Evolutionary conservation across 2,797 vertebrate genomes (phyloP).

Genomic region (Oreonectes daqikongensis): DNA sequence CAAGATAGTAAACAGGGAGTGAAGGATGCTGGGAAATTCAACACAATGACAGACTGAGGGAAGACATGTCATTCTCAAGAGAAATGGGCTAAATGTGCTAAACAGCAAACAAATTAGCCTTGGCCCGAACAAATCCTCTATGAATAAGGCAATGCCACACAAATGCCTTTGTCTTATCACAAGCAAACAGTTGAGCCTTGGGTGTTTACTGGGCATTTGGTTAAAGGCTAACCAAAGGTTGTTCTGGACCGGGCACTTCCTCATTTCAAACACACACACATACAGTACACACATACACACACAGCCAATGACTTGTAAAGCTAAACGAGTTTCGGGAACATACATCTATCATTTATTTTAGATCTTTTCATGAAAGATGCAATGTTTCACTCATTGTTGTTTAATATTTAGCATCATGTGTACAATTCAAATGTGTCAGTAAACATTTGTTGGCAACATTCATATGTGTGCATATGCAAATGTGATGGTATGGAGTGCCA

Average conservation of each 20-base stretch:
- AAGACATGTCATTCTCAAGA: slow-evolving; percentile 36
- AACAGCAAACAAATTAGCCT: slow-evolving; percentile 46
- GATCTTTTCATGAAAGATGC: too few relatives aligned
- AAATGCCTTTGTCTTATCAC: slow-evolving; percentile 21
- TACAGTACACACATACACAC: not conserved
- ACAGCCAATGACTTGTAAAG: not conserved
- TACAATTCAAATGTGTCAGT: not conserved
- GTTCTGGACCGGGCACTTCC: slow-evolving; percentile 23
- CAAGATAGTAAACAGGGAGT: slow-evolving; percentile 37
- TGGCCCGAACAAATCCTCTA: slow-evolving; percentile 27
- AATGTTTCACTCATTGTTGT: too few relatives aligned
- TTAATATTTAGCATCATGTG: not conserved
- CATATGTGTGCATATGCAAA: not conserved
- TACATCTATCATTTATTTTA: slow-evolving; percentile 1
- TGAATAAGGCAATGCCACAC: slow-evolving; percentile 23
- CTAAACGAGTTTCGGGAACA: slow-evolving; percentile 3
- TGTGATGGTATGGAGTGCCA: not conserved
- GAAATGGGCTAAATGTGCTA: slow-evolving; percentile 37
- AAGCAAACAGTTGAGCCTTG: slow-evolving; percentile 20
- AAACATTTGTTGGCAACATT: not conserved
- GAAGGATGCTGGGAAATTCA: slow-evolving; percentile 35
- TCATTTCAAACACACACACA: slow-evolving; percentile 8
- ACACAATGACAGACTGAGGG: slow-evolving; percentile 38
- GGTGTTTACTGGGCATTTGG: slow-evolving; percentile 39
- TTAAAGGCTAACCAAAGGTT: slow-evolving; percentile 51